phyloP scores from a whole-genome alignment of 2,797 vertebrate species.

The Pseudopleuronectes americanus region DNA sequence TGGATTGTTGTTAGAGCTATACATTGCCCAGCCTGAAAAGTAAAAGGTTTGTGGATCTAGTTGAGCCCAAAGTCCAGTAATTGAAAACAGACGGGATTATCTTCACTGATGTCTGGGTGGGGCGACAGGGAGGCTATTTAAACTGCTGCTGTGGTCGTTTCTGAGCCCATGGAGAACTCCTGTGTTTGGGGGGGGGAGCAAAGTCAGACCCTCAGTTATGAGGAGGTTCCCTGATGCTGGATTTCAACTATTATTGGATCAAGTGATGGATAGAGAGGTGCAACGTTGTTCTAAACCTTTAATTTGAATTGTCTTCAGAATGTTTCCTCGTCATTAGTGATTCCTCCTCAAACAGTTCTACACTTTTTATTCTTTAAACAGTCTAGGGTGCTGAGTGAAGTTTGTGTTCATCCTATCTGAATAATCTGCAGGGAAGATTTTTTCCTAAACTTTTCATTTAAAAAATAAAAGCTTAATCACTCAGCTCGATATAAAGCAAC shows the following conservation, averaged over 20 bases:
- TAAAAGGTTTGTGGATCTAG: not conserved
- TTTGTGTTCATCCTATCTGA: too few relatives aligned
- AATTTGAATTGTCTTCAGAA: too few relatives aligned
- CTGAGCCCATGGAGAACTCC: not conserved
- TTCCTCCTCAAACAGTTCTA: too few relatives aligned
- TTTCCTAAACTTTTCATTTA: too few relatives aligned
- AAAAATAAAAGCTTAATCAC: too few relatives aligned
- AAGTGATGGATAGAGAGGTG: not conserved
- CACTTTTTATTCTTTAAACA: too few relatives aligned
- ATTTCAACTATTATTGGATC: not conserved
- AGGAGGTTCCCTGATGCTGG: not conserved
- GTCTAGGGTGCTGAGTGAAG: too few relatives aligned
- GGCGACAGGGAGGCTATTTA: not conserved
- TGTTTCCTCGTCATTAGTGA: too few relatives aligned
- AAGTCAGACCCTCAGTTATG: not conserved
- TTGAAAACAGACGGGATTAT: constrained; percentile 1
- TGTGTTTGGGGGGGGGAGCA: not conserved
- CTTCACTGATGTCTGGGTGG: not conserved
- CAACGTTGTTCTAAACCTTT: too few relatives aligned
- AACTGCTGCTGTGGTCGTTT: not conserved
- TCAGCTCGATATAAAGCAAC: too few relatives aligned
- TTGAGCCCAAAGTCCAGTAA: not conserved
- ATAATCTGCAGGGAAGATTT: too few relatives aligned
- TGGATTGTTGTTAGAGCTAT: too few relatives aligned
- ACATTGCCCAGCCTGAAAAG: not conserved